Evolutionary conservation across 2,113 vertebrate species (phyloP), one percentile per base, ranked within the genome.

Genomic region (Poicephalus gulielmi): DNA sequence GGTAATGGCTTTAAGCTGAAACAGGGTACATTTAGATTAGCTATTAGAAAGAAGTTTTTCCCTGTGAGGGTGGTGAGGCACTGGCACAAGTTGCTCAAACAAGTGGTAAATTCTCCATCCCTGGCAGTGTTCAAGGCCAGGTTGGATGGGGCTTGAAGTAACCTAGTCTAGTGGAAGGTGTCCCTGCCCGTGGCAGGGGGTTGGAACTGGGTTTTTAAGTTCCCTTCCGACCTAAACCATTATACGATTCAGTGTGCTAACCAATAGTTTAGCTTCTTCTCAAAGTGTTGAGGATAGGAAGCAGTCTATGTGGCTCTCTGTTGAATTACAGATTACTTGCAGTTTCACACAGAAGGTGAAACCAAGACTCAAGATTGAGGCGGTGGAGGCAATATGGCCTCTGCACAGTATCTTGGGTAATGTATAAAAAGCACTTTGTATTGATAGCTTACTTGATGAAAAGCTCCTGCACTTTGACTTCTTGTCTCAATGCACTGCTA

Each of bases 381-480:
- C 44, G 47, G 64, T 37, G 55, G 91, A 78, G 37, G 52, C 66
- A 85, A 52, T 92, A 52, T 55, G 79, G 60, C 39, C 60, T 96
- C 3, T 1, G 0, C 55, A 16, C n/a, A 33, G 33, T 43, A 28
- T 37, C 74, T 37, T 59, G 46, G 49, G 41, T 33, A 92, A 83
- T 37, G 31, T 49, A 64, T 73, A 79, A 68, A 92, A 96, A 89
- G 43, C 50, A 69, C 47, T 91, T 87, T 66, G 41, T 53, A 62
- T 41, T 10, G 63, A 73, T 76, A 74, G n/a, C 57, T 91, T 44
- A 25, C 73, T 93, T 88, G 90, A 94, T 95, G 85, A 85, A 82
- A 85, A 93, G 46, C 66, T 83, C 53, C 49, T 85, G 63, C 74
- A 66, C 89, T 91, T 70, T 88, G 76, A 77, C 80, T 88, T 55